Percentiles rank a stretch among this genome's conserved stretches.
These are phyloP conservation scores for Callionymus lyra DNA, from an alignment of 2,113 vertebrate species.

Conservation along the genomic window DNA sequence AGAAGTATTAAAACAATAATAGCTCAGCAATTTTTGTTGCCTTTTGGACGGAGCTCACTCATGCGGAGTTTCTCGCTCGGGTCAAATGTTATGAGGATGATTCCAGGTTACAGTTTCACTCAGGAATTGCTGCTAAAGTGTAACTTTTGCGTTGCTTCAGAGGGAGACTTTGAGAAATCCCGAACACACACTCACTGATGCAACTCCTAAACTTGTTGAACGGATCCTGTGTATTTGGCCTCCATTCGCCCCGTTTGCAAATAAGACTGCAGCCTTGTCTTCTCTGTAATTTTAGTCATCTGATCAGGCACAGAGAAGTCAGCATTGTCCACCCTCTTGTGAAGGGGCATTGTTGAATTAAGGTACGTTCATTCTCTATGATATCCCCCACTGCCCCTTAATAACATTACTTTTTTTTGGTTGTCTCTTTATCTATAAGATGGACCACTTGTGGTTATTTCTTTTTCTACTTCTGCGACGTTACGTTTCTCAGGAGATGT, in stretches of 20 bases:
- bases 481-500: too few relatives aligned
- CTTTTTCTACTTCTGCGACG: too few relatives aligned
- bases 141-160: slow-evolving; percentile 9
- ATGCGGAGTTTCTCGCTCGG: too few relatives aligned
- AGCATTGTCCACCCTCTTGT: slow-evolving; percentile 61
- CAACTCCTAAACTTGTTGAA: slow-evolving; percentile 49
- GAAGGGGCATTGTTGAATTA: slow-evolving; percentile 58
- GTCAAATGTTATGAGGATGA: too few relatives aligned
- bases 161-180: slow-evolving; percentile 41
- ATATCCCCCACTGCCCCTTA: slow-evolving; percentile 20
- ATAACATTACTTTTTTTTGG: too few relatives aligned
- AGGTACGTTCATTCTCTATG: slow-evolving; percentile 45
- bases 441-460: too few relatives aligned
- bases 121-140: too few relatives aligned
- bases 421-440: too few relatives aligned
- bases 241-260: slow-evolving; percentile 40
- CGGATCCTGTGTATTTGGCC: slow-evolving; percentile 47
- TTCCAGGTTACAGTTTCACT: too few relatives aligned
- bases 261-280: slow-evolving; percentile 62
- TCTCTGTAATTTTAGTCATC: slow-evolving; percentile 67
- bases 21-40: too few relatives aligned
- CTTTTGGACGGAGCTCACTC: too few relatives aligned
- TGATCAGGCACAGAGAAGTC: slow-evolving; percentile 61
- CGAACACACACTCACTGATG: slow-evolving; percentile 28
- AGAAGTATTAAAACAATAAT: too few relatives aligned